phyloP scores from a whole-genome alignment of 1,140 invertebrate genomes.

The Euschistus heros region DNA sequence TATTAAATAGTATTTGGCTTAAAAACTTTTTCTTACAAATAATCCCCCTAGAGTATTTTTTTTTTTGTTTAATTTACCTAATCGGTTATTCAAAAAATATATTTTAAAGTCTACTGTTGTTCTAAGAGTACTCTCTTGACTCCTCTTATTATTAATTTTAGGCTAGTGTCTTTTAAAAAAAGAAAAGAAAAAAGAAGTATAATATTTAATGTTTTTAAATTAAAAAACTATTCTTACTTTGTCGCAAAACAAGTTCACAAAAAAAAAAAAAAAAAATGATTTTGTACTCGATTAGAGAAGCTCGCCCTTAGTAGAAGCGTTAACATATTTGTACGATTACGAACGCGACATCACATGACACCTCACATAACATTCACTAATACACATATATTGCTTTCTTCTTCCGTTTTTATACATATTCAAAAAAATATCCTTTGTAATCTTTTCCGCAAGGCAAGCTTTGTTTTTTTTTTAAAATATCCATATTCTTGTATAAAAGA shows the following conservation, averaged over 20 bases:
- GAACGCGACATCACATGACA: constrained; percentile 24
- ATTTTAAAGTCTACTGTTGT: constrained; percentile 7
- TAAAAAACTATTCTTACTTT: constrained; percentile 13
- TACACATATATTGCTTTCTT: constrained; percentile 24
- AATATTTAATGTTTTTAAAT: background rate
- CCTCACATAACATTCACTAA: constrained; percentile 25
- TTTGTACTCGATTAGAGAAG: constrained; percentile 26
- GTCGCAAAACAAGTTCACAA: background rate
- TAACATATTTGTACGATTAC: constrained; percentile 20
- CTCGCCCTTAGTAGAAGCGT: constrained; percentile 22
- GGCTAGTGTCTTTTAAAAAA: constrained; percentile 16
- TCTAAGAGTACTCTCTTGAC: background rate
- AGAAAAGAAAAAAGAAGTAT: too few relatives aligned
- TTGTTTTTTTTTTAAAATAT: constrained; percentile 26
- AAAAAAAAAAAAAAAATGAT: background rate
- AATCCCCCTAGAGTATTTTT: background rate
- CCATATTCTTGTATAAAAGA: constrained; percentile 24
- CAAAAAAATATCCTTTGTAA: constrained; percentile 23
- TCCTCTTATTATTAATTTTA: constrained; percentile 19
- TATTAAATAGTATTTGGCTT: constrained; percentile 9
- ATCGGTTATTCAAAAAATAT: constrained; percentile 14
- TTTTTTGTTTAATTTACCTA: constrained; percentile 1
- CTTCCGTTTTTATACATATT: constrained; percentile 23
- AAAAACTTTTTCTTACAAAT: constrained; percentile 6
- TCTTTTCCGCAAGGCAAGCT: constrained; percentile 28